Percentiles rank a stretch among this genome's conserved stretches.
Evolutionary conservation across 2,888 invertebrate species (phyloP).

Genomic region (Orthosia gothica): DNA sequence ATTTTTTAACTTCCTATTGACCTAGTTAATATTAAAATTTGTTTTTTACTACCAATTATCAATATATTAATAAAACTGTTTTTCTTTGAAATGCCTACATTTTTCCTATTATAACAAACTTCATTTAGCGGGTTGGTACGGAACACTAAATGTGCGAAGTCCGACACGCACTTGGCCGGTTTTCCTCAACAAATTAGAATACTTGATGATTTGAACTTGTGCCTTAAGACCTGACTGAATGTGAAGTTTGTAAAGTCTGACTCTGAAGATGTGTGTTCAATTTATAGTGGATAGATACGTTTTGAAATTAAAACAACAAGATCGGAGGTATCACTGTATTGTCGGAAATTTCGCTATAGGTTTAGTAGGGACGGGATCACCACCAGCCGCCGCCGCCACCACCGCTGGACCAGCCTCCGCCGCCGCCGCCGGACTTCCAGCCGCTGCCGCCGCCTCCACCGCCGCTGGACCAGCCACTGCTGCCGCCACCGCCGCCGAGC

Average conservation of each 20-base stretch:
- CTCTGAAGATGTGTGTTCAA: background rate
- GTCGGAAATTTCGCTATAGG: slow-evolving; percentile 75
- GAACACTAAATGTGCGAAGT: too few species aligned
- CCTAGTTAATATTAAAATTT: too few species aligned
- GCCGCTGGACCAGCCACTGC: slow-evolving; percentile 66
- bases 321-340: slow-evolving; percentile 83
- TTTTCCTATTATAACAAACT: too few species aligned
- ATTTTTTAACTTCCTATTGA: too few species aligned
- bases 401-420: slow-evolving; percentile 64
- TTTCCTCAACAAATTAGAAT: too few species aligned
- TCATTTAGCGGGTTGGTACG: too few species aligned
- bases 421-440: slow-evolving; percentile 74
- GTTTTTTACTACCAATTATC: too few species aligned
- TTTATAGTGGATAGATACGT: background rate
- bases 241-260: background rate
- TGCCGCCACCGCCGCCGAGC: slow-evolving; percentile 58
- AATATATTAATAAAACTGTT: too few species aligned
- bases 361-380: slow-evolving; percentile 72
- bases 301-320: slow-evolving; percentile 59
- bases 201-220: too few species aligned
- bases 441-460: slow-evolving; percentile 75
- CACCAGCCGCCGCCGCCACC: slow-evolving; percentile 80
- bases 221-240: background rate
- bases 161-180: too few species aligned
- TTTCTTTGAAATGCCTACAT: too few species aligned